Percentiles rank a stretch among this genome's conserved stretches.
These are phyloP conservation scores for Samia ricini DNA, from an alignment of 1,140 invertebrate genomes.

Conservation along the genomic window DNA sequence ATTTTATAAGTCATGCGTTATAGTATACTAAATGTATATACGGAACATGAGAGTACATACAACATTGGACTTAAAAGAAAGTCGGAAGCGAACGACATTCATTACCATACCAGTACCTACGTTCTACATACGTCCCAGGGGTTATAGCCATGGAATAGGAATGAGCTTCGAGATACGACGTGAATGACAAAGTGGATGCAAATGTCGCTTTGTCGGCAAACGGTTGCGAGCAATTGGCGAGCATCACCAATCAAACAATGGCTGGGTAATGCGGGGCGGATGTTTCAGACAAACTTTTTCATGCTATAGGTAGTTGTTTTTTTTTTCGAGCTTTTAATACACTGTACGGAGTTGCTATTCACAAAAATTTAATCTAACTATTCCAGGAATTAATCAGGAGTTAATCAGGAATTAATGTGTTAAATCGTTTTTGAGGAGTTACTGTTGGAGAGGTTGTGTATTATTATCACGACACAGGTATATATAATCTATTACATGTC, in stretches of 20 bases:
- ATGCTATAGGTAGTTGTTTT: not conserved
- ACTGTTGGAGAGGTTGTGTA: too few species aligned
- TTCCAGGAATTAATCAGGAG: too few species aligned
- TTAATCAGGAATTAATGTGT: too few species aligned
- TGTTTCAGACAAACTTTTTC: slow-evolving; percentile 1
- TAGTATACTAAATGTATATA: slow-evolving; percentile 6
- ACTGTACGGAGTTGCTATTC: not conserved
- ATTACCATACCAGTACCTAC: slow-evolving; percentile 43
- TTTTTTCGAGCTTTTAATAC: not conserved
- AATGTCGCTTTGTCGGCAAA: slow-evolving; percentile 51
- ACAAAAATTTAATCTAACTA: too few species aligned
- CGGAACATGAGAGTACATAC: slow-evolving; percentile 12
- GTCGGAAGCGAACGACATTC: slow-evolving; percentile 45
- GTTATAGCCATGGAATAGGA: slow-evolving; percentile 51
- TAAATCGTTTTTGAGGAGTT: too few species aligned
- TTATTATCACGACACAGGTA: too few species aligned
- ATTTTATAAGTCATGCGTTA: too few species aligned
- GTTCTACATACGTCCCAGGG: slow-evolving; percentile 35
- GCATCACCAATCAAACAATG: slow-evolving; percentile 44
- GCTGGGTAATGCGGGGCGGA: slow-evolving; percentile 12
- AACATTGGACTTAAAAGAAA: slow-evolving; percentile 48
- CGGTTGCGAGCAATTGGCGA: slow-evolving; percentile 31
- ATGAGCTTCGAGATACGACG: slow-evolving; percentile 53
- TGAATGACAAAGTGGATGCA: slow-evolving; percentile 72
- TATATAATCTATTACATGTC: too few species aligned